Percentiles rank a stretch among this genome's conserved stretches.
Evolutionary conservation across 2,113 vertebrate species (phyloP).

Genomic region (Atractosteus spatula): DNA sequence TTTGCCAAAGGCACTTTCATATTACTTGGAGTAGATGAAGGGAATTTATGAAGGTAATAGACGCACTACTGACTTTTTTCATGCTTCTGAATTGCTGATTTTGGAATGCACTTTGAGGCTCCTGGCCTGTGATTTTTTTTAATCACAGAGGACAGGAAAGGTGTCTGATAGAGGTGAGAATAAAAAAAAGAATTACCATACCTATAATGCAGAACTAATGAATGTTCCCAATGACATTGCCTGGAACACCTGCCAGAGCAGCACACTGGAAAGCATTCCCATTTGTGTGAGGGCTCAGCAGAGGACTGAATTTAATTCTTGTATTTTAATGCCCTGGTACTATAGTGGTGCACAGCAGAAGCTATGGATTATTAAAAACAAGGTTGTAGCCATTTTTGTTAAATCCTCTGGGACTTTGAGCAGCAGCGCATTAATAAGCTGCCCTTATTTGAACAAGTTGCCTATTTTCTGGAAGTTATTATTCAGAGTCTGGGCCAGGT

Average conservation of each 20-base stretch:
- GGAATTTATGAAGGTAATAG: slow-evolving; percentile 19
- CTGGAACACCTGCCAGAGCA: slow-evolving; percentile 21
- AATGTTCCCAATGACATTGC: slow-evolving; percentile 35
- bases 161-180: slow-evolving; percentile 9
- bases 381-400: background rate
- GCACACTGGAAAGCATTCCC: slow-evolving; percentile 8
- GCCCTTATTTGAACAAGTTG: slow-evolving; percentile 3
- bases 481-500: background rate
- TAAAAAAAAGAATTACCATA: slow-evolving; percentile 7
- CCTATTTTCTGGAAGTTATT: slow-evolving; percentile 6
- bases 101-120: slow-evolving; percentile 37
- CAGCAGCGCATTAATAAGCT: slow-evolving; percentile 5
- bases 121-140: slow-evolving; percentile 10
- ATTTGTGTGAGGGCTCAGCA: background rate
- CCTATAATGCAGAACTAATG: slow-evolving; percentile 33
- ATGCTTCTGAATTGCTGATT: slow-evolving; percentile 20
- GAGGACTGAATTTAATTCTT: slow-evolving; percentile 2
- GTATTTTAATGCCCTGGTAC: slow-evolving; percentile 2
- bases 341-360: background rate
- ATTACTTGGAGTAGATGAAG: slow-evolving; percentile 19
- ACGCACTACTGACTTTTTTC: slow-evolving; percentile 24
- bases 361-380: background rate
- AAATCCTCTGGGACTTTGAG: background rate
- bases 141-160: background rate
- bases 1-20: too few species aligned